Evolutionary conservation across 2,888 invertebrate genomes (phyloP).

Genomic region (Cosmorhoe ocellata): DNA sequence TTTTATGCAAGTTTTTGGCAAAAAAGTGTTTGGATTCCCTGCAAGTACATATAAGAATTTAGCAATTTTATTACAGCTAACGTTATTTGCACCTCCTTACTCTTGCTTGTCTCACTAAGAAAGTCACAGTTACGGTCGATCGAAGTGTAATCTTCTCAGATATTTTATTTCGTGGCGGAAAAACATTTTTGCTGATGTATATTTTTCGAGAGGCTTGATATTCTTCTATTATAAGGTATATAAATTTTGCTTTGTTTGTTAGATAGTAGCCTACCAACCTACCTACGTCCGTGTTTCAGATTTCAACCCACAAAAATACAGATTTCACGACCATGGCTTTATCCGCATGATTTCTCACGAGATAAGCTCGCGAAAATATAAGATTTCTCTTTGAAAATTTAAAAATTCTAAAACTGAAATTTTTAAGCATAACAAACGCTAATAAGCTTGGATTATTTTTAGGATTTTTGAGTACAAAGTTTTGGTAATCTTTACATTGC

Average conservation of each 20-base stretch:
- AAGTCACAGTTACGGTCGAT: constrained; percentile 35
- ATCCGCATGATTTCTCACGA: constrained; percentile 38
- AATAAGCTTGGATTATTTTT: constrained; percentile 22
- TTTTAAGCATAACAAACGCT: constrained; percentile 21
- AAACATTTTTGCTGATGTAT: constrained; percentile 65
- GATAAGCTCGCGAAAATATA: constrained; percentile 38
- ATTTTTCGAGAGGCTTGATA: constrained; percentile 48
- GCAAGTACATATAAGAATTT: not conserved
- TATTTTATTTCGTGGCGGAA: constrained; percentile 60
- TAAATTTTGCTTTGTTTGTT: constrained; percentile 11
- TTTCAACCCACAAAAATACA: constrained; percentile 9
- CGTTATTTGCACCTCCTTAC: constrained; percentile 16
- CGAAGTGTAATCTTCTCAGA: constrained; percentile 64
- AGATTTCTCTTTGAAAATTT: constrained; percentile 28
- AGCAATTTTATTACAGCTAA: constrained; percentile 1
- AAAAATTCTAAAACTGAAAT: constrained; percentile 21
- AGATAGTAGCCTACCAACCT: not conserved
- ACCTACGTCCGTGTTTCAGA: constrained; percentile 4
- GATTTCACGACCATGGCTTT: constrained; percentile 8
- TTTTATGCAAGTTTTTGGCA: too few relatives aligned
- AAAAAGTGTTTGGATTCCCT: too few relatives aligned
- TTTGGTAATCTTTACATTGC: constrained; percentile 2
- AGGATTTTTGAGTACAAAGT: constrained; percentile 4
- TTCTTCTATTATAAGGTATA: constrained; percentile 11
- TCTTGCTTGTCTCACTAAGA: constrained; percentile 24